Evolutionary conservation across 2,113 vertebrate species (phyloP).

Genomic region (Chamaetylas fuelleborni): DNA sequence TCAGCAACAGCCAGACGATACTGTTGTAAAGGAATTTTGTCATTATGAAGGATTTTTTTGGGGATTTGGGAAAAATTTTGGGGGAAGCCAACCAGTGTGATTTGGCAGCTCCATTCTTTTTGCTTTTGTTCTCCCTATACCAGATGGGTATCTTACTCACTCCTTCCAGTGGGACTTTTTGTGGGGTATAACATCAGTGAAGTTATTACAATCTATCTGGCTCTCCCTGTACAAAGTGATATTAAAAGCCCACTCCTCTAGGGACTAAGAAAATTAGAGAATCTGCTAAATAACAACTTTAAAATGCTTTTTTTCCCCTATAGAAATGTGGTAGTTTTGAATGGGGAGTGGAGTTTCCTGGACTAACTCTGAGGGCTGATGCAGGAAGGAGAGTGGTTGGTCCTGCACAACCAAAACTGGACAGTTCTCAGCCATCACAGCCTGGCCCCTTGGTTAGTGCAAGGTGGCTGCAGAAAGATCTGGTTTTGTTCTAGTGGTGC

Average conservation of each 20-base stretch:
- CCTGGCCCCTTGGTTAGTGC: neutral
- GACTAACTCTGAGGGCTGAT: neutral
- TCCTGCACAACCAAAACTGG: neutral
- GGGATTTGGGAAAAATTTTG: neutral
- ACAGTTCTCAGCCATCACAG: neutral
- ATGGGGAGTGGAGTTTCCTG: neutral
- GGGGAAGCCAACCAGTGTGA: neutral
- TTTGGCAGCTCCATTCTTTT: neutral
- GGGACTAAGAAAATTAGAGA: neutral
- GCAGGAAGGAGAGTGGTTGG: neutral
- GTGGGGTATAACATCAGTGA: neutral
- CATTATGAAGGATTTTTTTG: neutral
- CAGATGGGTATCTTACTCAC: neutral
- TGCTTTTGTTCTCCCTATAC: neutral
- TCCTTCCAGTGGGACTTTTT: slow-evolving; percentile 19
- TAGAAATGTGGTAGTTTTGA: neutral
- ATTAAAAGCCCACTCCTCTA: neutral
- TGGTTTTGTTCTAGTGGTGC: neutral
- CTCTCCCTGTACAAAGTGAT: neutral
- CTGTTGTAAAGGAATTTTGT: neutral
- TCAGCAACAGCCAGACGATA: neutral
- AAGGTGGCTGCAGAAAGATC: neutral
- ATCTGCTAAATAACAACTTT: neutral
- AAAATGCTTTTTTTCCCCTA: neutral
- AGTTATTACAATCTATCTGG: neutral